Percentiles rank a stretch among this genome's conserved stretches.
These are phyloP conservation scores for Phylloscopus trochiloides DNA, from an alignment of 2,113 vertebrate species.

Conservation along the genomic window DNA sequence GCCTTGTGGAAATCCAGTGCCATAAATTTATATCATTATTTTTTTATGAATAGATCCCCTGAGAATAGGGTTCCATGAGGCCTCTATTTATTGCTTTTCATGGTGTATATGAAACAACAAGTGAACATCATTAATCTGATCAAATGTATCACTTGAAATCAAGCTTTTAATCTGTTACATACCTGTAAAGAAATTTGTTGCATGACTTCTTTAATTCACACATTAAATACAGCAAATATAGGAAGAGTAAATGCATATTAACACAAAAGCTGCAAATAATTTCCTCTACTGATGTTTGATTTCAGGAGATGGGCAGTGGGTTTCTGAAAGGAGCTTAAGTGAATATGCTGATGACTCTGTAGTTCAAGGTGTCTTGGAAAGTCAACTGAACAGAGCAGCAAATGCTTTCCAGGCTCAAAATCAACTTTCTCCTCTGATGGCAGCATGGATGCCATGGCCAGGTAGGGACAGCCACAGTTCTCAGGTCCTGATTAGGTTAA, in stretches of 20 bases:
- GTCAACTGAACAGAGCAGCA: neutral
- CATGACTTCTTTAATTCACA: neutral
- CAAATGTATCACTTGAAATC: neutral
- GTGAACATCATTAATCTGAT: neutral
- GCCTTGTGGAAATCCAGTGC: neutral
- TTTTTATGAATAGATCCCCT: neutral
- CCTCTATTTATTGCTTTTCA: neutral
- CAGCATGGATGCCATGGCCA: fast-evolving
- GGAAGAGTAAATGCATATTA: neutral
- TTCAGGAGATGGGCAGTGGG: slow-evolving; percentile 67
- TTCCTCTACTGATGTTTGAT: neutral
- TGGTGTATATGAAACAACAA: neutral
- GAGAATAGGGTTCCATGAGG: neutral
- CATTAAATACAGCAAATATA: neutral
- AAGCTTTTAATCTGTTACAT: neutral
- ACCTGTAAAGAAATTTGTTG: neutral
- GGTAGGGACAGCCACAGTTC: slow-evolving; percentile 9
- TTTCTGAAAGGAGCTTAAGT: slow-evolving; percentile 46
- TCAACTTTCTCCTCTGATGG: neutral
- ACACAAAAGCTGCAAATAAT: neutral
- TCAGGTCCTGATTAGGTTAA: neutral
- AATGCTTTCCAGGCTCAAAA: neutral
- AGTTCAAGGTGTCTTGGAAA: neutral
- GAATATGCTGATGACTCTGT: slow-evolving; percentile 2
- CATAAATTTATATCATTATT: neutral